Conservation (phyloP, 2,888 invertebrate genomes). For the Ormyrus pomaceus region DNA sequence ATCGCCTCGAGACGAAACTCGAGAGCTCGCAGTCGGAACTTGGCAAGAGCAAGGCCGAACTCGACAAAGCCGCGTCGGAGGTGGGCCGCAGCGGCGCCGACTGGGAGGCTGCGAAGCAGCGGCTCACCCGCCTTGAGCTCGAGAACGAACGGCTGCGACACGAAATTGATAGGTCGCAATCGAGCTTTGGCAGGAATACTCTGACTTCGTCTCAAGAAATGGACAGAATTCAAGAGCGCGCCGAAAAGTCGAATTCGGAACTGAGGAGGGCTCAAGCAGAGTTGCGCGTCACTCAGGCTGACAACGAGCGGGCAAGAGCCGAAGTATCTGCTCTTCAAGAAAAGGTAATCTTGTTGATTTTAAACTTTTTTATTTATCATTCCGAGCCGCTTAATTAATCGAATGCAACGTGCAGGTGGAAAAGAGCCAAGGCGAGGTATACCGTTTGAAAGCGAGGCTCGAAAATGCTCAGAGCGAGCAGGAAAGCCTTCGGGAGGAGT, state of each 20-base stretch:
- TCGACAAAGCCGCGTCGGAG: constrained; percentile 93
- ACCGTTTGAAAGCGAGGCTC: constrained; percentile 93
- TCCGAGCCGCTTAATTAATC: background rate
- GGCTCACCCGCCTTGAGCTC: constrained; percentile 89
- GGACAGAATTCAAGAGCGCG: constrained; percentile 87
- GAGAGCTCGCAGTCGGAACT: constrained; percentile 95
- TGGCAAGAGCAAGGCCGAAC: constrained; percentile 94
- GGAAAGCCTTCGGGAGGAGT: constrained; percentile 93
- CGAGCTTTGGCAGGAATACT: constrained; percentile 89
- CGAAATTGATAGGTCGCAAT: constrained; percentile 89
- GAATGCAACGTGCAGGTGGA: constrained; percentile 77
- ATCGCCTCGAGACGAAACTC: constrained; percentile 91
- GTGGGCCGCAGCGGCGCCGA: constrained; percentile 93
- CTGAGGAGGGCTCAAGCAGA: constrained; percentile 92
- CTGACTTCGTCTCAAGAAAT: constrained; percentile 89
- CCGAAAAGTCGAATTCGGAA: constrained; percentile 89
- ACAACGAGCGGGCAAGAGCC: constrained; percentile 89
- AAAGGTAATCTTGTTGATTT: constrained; percentile 76
- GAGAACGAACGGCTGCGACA: constrained; percentile 93
- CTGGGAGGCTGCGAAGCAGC: constrained; percentile 90
- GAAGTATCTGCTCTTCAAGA: constrained; percentile 92
- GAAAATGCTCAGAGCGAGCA: constrained; percentile 97
- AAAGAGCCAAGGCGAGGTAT: constrained; percentile 96
- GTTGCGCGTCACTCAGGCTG: constrained; percentile 92
- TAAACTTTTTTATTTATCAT: background rate